Percentiles rank a stretch among this genome's conserved stretches.
Conservation (phyloP, 2,888 invertebrate genomes). For the Tetramorium bicarinatum region DNA sequence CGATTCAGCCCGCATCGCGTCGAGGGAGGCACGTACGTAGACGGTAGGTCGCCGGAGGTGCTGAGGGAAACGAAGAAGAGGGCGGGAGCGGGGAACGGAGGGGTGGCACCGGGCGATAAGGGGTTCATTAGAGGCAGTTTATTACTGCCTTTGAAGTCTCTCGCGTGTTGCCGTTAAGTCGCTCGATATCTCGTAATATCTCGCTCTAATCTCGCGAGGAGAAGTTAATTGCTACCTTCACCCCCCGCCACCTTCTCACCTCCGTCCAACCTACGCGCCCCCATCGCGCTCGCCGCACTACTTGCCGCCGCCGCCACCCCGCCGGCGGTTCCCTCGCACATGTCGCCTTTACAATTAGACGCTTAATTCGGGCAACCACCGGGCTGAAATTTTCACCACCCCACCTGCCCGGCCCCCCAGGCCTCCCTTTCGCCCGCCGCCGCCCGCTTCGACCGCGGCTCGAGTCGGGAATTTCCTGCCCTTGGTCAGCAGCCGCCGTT, state of each 20-base stretch:
- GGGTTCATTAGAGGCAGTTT: slow-evolving; percentile 86
- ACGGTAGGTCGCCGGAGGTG: slow-evolving; percentile 74
- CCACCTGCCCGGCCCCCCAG: slow-evolving; percentile 40
- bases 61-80: slow-evolving; percentile 67
- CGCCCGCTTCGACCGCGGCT: slow-evolving; percentile 52
- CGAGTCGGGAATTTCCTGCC: slow-evolving; percentile 64
- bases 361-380: slow-evolving; percentile 74
- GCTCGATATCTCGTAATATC: slow-evolving; percentile 87
- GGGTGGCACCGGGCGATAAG: slow-evolving; percentile 82
- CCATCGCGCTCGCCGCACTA: slow-evolving; percentile 63
- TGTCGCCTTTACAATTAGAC: slow-evolving; percentile 82
- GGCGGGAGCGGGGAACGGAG: slow-evolving; percentile 32
- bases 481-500: slow-evolving; percentile 66
- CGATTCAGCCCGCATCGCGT: slow-evolving; percentile 73
- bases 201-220: slow-evolving; percentile 86
- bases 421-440: slow-evolving; percentile 12
- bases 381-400: slow-evolving; percentile 68
- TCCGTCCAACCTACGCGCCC: slow-evolving; percentile 69
- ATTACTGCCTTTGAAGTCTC: slow-evolving; percentile 86
- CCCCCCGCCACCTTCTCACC: slow-evolving; percentile 78
- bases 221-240: slow-evolving; percentile 85
- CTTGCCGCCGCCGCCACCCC: slow-evolving; percentile 66
- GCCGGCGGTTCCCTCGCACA: slow-evolving; percentile 69
- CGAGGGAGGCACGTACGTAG: slow-evolving; percentile 66
- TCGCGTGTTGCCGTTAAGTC: slow-evolving; percentile 86